These are phyloP conservation scores for Petrolisthes cinctipes DNA, from an alignment of 2,888 invertebrate species.

Conservation along the genomic window DNA sequence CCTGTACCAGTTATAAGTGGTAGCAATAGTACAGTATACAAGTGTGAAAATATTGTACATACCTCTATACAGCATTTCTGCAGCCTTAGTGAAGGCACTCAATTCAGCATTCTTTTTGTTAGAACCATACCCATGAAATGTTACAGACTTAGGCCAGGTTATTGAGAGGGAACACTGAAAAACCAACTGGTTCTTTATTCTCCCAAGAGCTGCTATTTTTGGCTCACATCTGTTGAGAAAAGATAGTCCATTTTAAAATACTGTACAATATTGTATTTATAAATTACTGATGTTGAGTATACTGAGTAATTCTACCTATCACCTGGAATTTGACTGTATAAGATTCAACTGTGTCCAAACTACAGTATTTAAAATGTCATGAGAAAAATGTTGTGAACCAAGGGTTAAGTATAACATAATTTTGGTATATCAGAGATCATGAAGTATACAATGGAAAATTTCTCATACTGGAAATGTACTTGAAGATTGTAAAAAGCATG, in stretches of 20 bases:
- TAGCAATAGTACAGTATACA: too few relatives aligned
- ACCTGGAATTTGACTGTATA: too few relatives aligned
- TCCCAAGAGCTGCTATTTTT: conserved; percentile 25
- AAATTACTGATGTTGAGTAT: neutral
- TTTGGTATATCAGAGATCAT: too few relatives aligned
- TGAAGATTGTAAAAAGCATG: neutral
- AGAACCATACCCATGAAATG: conserved; percentile 45
- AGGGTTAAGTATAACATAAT: too few relatives aligned
- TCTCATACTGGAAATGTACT: too few relatives aligned
- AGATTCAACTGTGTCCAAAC: too few relatives aligned
- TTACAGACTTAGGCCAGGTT: conserved; percentile 39
- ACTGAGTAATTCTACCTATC: too few relatives aligned
- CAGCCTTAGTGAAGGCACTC: conserved; percentile 19
- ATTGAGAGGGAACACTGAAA: conserved; percentile 31
- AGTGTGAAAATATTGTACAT: too few relatives aligned
- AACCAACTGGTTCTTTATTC: conserved; percentile 49
- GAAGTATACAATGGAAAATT: too few relatives aligned
- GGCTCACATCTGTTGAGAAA: conserved; percentile 32
- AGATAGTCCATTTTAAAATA: neutral
- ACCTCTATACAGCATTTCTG: neutral
- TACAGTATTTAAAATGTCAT: too few relatives aligned
- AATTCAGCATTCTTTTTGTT: conserved; percentile 46
- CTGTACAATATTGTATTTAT: neutral
- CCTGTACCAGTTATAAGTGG: too few relatives aligned
- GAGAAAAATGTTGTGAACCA: too few relatives aligned